Percentiles rank a stretch among this genome's conserved stretches.
These are phyloP conservation scores for Anguilla obscura DNA, from an alignment of 2,797 vertebrate genomes.

Conservation along the genomic window DNA sequence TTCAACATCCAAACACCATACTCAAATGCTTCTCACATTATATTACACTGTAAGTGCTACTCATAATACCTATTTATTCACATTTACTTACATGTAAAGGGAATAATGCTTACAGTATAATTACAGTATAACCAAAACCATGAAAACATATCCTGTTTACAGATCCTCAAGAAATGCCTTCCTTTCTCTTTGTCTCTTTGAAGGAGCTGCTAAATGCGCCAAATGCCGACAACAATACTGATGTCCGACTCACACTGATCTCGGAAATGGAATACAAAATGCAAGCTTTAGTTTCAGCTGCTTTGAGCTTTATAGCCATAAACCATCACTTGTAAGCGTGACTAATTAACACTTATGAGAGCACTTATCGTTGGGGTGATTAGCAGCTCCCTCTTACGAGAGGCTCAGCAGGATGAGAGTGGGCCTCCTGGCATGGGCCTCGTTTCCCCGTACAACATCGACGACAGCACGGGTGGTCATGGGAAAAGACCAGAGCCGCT, in stretches of 20 bases:
- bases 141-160: neutral
- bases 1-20: neutral
- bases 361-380: slow-evolving; percentile 2
- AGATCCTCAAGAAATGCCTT: neutral
- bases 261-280: neutral
- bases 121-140: neutral
- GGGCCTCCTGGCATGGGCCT: neutral
- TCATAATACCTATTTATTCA: neutral
- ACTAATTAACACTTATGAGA: slow-evolving; percentile 21
- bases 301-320: neutral
- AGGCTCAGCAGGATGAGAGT: slow-evolving; percentile 13
- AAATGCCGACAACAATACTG: neutral
- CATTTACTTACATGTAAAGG: neutral
- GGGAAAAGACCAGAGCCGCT: slow-evolving; percentile 19
- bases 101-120: neutral
- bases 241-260: neutral
- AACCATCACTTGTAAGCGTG: slow-evolving; percentile 16
- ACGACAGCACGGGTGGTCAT: neutral
- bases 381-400: slow-evolving; percentile 27
- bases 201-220: neutral
- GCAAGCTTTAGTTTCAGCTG: neutral
- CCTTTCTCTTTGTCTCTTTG: neutral
- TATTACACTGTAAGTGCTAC: neutral
- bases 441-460: neutral
- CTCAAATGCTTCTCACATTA: neutral